Evolutionary conservation across 2,888 invertebrate species (phyloP), one percentile per base, ranked within the genome.

Genomic region (Metopia argyrocephala): DNA sequence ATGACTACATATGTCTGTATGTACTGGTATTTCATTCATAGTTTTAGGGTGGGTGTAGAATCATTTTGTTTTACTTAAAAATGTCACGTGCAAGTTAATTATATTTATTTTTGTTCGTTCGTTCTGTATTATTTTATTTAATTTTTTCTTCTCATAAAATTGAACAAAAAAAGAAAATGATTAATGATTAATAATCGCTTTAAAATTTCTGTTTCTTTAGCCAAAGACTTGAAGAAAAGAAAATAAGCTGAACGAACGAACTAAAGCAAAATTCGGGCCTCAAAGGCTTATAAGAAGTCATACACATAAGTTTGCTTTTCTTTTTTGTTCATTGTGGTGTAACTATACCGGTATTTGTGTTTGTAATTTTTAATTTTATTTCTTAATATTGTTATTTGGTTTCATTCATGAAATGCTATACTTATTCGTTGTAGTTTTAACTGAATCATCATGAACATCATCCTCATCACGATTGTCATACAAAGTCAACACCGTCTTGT

Each of bases 401-500:
- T 79, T 79, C 79, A 79, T 79, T 79, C 79, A 79, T 69, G 79
- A 79, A 79, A 79, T 79, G 74, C 57, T 79, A 79, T 64, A 79
- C 79, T 74, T 73, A 54, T 61, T 62, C 56, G 71, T 27, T 57
- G 9, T 69, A 69, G 64, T 71, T 81, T 83, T 76, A 82, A 79
- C 79, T 79, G 79, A 79, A 76, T 81, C 80, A 76, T 76, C 79
- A 76, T 59, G 38, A 38, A 38, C 71, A 71, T 73, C 73, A 81
- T 76, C 76, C 76, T 62, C 76, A 76, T 76, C 76, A 76, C 68
- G 61, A 68, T 81, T 78, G 80, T 78, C 76, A 81, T 69, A 74
- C 64, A 76, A 78, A 73, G 80, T 69, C 80, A 76, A 74, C 80
- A 81, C 73, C 76, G 76, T 74, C 76, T 81, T 73, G 80, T 78